Evolutionary conservation across 2,113 vertebrate species (phyloP).

Genomic region (Climacteris rufus): DNA sequence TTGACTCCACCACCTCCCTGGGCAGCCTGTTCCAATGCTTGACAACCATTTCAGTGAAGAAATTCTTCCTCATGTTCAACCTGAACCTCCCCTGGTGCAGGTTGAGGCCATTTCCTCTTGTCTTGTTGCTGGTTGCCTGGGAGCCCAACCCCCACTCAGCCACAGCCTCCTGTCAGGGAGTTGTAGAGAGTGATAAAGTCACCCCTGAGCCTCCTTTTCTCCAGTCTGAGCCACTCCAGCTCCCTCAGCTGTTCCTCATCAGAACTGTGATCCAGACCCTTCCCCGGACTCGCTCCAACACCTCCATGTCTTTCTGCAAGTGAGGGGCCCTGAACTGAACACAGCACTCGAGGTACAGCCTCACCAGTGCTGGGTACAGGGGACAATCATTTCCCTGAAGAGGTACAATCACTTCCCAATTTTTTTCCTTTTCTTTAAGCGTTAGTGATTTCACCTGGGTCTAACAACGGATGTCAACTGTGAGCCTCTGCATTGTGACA

Average conservation of each 20-base stretch:
- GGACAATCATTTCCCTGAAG: background rate
- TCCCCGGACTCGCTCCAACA: background rate
- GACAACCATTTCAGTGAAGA: background rate
- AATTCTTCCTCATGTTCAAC: background rate
- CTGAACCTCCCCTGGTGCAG: background rate
- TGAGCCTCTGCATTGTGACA: background rate
- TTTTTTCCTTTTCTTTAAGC: background rate
- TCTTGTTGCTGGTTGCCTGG: background rate
- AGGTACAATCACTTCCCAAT: background rate
- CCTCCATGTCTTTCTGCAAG: background rate
- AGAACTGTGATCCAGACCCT: background rate
- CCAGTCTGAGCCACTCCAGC: background rate
- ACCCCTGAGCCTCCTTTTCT: background rate
- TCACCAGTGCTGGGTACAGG: background rate
- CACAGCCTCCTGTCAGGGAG: background rate
- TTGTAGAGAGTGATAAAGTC: background rate
- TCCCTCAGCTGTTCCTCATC: background rate
- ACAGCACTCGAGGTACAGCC: background rate
- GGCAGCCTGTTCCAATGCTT: background rate
- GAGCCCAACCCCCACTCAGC: background rate
- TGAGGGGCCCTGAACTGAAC: background rate
- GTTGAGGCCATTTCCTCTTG: background rate
- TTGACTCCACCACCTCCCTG: background rate
- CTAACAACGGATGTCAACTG: background rate
- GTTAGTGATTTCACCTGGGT: background rate